Conservation (phyloP, 2,797 vertebrate genomes). For the Micromesistius poutassou region DNA sequence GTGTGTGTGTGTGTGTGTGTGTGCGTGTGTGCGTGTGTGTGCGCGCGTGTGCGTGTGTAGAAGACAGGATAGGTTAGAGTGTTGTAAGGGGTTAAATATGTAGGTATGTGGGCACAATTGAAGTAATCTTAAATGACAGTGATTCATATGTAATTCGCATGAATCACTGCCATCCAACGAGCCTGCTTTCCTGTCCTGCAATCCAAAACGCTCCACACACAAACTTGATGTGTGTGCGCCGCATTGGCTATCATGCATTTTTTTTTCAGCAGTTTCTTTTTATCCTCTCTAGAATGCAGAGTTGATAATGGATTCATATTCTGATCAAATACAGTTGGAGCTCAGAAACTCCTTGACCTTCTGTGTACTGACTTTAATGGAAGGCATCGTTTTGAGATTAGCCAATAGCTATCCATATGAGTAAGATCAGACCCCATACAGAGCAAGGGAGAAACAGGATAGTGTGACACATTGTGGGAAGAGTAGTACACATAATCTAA, state of each 20-base stretch:
- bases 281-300: not conserved
- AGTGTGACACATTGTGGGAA: not conserved
- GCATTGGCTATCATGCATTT: not conserved
- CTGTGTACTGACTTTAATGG: not conserved
- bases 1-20: constrained; percentile 2
- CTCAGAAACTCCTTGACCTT: not conserved
- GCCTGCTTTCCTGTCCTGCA: not conserved
- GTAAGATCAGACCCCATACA: not conserved
- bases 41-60: not conserved
- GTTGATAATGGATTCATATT: not conserved
- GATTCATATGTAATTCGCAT: not conserved
- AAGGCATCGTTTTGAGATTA: not conserved
- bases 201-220: not conserved
- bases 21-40: not conserved
- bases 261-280: not conserved
- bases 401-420: not conserved
- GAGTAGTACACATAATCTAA: not conserved
- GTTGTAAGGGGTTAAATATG: constrained; percentile 2
- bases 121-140: not conserved
- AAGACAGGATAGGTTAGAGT: constrained; percentile 7
- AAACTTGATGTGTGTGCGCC: not conserved
- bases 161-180: not conserved
- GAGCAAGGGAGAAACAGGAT: not conserved
- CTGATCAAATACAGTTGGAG: not conserved
- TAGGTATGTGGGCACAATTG: not conserved